Conservation (phyloP, 92 coral and sea anemone species). For the Epizoanthus illoricatus region DNA sequence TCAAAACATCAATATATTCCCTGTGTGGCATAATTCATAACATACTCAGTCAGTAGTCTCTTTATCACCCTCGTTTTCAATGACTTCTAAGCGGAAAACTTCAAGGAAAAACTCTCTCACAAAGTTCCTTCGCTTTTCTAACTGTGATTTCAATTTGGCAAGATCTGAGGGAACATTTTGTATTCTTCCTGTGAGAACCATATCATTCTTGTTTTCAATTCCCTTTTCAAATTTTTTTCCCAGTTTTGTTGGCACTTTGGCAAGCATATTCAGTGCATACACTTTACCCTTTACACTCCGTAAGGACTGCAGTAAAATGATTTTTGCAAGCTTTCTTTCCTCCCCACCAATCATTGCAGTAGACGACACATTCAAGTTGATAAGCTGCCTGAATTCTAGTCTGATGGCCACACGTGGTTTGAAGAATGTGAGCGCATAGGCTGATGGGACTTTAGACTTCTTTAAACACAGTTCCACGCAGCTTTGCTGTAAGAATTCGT, state of each 20-base stretch:
- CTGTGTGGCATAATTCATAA: too few relatives aligned
- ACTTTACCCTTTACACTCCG: slow-evolving; percentile 90
- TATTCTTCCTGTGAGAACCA: slow-evolving; percentile 81
- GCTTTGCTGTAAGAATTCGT: slow-evolving; percentile 71
- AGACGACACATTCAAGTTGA: slow-evolving; percentile 81
- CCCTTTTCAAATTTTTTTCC: slow-evolving; percentile 71
- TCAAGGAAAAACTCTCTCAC: slow-evolving; percentile 83
- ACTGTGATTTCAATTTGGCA: slow-evolving; percentile 65
- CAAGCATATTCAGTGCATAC: slow-evolving; percentile 75
- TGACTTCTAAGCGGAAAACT: slow-evolving; percentile 61
- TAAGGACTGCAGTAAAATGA: slow-evolving; percentile 77
- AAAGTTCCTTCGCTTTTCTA: slow-evolving; percentile 82
- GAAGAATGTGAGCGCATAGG: slow-evolving; percentile 75
- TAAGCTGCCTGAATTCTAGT: slow-evolving; percentile 67
- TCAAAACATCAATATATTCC: too few relatives aligned
- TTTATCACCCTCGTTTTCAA: slow-evolving; percentile 50
- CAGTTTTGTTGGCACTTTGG: slow-evolving; percentile 84
- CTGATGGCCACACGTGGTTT: slow-evolving; percentile 85
- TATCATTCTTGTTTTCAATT: slow-evolving; percentile 64
- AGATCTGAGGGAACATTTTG: slow-evolving; percentile 75
- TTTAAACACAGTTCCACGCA: slow-evolving; percentile 80
- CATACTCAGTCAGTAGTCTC: background rate
- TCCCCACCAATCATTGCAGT: slow-evolving; percentile 73
- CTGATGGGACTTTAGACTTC: slow-evolving; percentile 67
- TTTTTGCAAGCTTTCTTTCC: slow-evolving; percentile 65